Evolutionary conservation across 2,888 invertebrate species (phyloP).

Genomic region (Hirtodrosophila cameraria): DNA sequence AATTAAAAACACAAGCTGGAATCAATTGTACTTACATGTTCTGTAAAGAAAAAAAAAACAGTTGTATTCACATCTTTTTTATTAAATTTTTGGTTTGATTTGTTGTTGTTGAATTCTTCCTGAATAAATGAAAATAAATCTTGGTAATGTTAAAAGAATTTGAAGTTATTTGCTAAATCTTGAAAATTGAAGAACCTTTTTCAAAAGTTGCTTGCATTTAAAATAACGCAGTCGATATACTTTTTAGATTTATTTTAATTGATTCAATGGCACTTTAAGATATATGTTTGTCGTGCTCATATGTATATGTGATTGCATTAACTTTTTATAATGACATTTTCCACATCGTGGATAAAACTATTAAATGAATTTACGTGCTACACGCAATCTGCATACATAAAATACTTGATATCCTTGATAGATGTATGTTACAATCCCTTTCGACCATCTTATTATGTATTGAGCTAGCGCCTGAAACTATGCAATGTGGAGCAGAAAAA

Average conservation of each 20-base stretch:
- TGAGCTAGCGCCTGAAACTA: slow-evolving; percentile 55
- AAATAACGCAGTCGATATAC: too few species aligned
- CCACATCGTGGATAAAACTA: slow-evolving; percentile 57
- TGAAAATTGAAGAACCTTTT: too few species aligned
- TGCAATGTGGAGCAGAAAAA: slow-evolving; percentile 30
- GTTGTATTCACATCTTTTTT: too few species aligned
- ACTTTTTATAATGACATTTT: slow-evolving; percentile 36
- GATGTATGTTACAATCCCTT: background rate
- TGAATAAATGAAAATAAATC: too few species aligned
- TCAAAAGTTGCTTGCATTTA: too few species aligned
- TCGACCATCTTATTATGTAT: background rate
- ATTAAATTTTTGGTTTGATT: too few species aligned
- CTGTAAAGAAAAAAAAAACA: too few species aligned
- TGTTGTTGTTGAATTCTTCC: too few species aligned
- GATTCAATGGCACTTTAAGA: slow-evolving; percentile 53
- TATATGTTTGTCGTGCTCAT: slow-evolving; percentile 33
- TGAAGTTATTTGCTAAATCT: too few species aligned
- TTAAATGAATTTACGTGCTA: slow-evolving; percentile 75
- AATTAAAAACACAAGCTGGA: too few species aligned
- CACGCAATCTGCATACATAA: slow-evolving; percentile 78
- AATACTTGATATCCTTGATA: slow-evolving; percentile 29
- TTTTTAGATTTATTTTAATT: slow-evolving; percentile 35
- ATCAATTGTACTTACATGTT: too few species aligned
- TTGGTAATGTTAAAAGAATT: too few species aligned
- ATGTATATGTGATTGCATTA: slow-evolving; percentile 20